These are phyloP conservation scores for Hermetia illucens DNA, from an alignment of 1,140 invertebrate genomes.

Conservation along the genomic window DNA sequence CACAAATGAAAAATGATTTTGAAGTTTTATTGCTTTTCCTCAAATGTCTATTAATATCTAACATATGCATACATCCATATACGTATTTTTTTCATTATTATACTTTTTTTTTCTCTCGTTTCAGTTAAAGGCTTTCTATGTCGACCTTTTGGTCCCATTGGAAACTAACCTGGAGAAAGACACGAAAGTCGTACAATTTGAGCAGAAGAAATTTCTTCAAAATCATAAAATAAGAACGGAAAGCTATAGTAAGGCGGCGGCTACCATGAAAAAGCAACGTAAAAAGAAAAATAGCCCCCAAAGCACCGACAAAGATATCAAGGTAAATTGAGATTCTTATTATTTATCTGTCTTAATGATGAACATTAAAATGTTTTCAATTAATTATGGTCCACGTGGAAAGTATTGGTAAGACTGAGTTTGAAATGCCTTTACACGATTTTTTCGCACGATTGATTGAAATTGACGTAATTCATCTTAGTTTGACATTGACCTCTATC, in stretches of 20 bases:
- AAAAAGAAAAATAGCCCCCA: conserved; percentile 69
- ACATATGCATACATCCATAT: conserved; percentile 1
- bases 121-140: conserved; percentile 86
- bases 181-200: conserved; percentile 84
- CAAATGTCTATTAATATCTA: too few relatives aligned
- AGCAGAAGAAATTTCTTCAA: conserved; percentile 80
- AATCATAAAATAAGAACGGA: conserved; percentile 78
- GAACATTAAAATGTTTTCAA: too few relatives aligned
- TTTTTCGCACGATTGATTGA: not conserved
- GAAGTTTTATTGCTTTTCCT: not conserved
- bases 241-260: conserved; percentile 75
- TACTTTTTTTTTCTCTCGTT: conserved; percentile 4
- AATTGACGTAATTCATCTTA: not conserved
- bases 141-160: conserved; percentile 77
- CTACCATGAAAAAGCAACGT: conserved; percentile 75
- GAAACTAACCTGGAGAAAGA: conserved; percentile 89
- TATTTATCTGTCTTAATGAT: too few relatives aligned
- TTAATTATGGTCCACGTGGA: not conserved
- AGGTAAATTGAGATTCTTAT: conserved; percentile 49
- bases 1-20: not conserved
- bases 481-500: not conserved
- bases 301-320: conserved; percentile 78
- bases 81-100: conserved; percentile 3
- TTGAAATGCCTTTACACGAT: not conserved
- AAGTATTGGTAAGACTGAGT: not conserved